Evolutionary conservation across 2,113 vertebrate genomes (phyloP).

Genomic region (Fregata magnificens): DNA sequence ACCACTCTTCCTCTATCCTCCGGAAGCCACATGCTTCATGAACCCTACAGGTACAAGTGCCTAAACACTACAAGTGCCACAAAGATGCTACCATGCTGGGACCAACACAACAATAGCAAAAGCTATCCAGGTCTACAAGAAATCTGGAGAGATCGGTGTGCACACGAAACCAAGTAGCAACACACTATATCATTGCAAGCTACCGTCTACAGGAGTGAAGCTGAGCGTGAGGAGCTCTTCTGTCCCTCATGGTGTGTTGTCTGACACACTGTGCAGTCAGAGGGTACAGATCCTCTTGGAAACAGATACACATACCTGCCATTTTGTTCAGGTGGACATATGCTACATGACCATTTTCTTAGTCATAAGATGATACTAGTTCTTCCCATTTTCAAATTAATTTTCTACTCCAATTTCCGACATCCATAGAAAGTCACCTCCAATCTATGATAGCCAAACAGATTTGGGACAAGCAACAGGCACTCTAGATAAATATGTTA

Average conservation of each 20-base stretch:
- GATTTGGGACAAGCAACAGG: not conserved
- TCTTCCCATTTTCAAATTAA: not conserved
- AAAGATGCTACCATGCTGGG: not conserved
- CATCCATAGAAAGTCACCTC: not conserved
- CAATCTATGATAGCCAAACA: not conserved
- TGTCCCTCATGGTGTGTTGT: not conserved
- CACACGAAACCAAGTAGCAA: not conserved
- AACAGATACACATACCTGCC: fast-evolving
- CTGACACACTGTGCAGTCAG: not conserved
- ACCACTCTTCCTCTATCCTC: not conserved
- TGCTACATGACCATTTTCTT: not conserved
- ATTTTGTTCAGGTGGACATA: not conserved
- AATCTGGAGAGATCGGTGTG: not conserved
- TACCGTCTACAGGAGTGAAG: not conserved
- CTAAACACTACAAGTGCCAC: not conserved
- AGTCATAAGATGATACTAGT: not conserved
- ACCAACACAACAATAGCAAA: not conserved
- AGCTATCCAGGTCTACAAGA: not conserved
- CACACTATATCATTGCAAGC: fast-evolving
- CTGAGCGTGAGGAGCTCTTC: not conserved
- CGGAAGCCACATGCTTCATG: not conserved
- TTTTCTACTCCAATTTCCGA: not conserved
- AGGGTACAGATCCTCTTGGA: not conserved
- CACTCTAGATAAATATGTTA: not conserved
- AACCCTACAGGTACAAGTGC: not conserved